A percentile compares a stretch with the other conserved stretches of the same genome.
Conservation (phyloP, 2,888 invertebrate genomes). For the Endotricha flammealis region DNA sequence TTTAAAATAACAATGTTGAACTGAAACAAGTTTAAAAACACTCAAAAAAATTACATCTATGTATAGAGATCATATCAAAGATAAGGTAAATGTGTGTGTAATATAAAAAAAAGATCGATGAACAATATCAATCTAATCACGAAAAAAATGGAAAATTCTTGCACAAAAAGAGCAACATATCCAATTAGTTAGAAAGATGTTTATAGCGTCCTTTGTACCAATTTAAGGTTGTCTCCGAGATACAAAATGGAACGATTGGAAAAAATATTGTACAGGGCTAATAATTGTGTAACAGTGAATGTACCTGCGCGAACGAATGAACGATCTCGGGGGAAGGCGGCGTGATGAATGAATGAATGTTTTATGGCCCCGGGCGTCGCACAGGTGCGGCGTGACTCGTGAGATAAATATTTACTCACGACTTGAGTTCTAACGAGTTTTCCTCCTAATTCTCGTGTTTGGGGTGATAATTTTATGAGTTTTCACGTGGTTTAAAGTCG, state of each 20-base stretch:
- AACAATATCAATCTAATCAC: too few species aligned
- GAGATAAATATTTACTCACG: slow-evolving; percentile 14
- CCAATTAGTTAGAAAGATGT: too few species aligned
- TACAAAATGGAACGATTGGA: background rate
- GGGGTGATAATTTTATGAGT: background rate
- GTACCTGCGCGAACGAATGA: slow-evolving; percentile 19
- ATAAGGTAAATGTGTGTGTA: too few species aligned
- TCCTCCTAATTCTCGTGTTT: background rate
- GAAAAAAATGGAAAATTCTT: too few species aligned
- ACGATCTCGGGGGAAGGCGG: slow-evolving; percentile 27
- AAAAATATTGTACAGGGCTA: background rate
- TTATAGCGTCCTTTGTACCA: background rate
- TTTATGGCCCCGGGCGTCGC: slow-evolving; percentile 29
- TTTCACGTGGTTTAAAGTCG: background rate
- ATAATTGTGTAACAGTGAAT: slow-evolving; percentile 3
- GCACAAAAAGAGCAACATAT: too few species aligned
- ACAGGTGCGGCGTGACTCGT: slow-evolving; percentile 16
- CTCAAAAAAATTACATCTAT: too few species aligned
- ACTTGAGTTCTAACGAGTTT: background rate
- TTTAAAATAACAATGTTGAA: too few species aligned
- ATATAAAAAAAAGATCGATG: too few species aligned
- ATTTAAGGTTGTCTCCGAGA: background rate
- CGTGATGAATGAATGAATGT: slow-evolving; percentile 44
- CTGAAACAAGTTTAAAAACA: too few species aligned
- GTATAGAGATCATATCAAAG: too few species aligned